These are phyloP conservation scores for Megalopta genalis DNA, from an alignment of 1,140 invertebrate species.

Conservation along the genomic window DNA sequence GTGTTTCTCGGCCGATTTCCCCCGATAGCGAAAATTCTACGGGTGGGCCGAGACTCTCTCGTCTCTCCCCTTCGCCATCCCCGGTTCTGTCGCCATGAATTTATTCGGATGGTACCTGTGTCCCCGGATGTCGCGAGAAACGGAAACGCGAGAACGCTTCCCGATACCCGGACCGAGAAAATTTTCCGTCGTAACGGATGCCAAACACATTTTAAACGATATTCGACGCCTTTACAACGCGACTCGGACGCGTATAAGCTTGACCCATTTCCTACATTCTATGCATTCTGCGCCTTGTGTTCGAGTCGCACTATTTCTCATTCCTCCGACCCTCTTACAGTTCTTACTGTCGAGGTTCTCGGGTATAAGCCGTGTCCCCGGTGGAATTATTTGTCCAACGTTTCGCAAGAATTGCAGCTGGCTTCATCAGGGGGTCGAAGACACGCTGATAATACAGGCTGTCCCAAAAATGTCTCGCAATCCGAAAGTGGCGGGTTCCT, in stretches of 20 bases:
- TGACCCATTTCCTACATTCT: slow-evolving; percentile 49
- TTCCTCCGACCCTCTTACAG: background rate
- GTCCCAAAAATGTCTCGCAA: no score
- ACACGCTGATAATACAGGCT: no score
- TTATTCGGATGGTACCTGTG: slow-evolving; percentile 51
- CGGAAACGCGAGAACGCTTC: slow-evolving; percentile 35
- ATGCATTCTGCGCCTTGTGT: slow-evolving; percentile 1
- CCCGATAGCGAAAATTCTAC: slow-evolving; percentile 48
- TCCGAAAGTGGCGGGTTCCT: no score
- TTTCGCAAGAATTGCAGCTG: no score
- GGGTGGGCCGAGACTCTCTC: slow-evolving; percentile 9
- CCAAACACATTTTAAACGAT: slow-evolving; percentile 46
- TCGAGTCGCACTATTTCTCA: background rate
- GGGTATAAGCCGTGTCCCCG: no score
- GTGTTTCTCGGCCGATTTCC: slow-evolving; percentile 50
- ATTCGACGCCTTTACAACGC: slow-evolving; percentile 52
- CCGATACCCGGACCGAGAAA: slow-evolving; percentile 52
- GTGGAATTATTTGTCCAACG: no score
- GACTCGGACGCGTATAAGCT: slow-evolving; percentile 15
- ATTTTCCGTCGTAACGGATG: slow-evolving; percentile 53
- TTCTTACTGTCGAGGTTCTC: no score
- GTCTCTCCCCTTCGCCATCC: background rate
- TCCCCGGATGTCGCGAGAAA: slow-evolving; percentile 27
- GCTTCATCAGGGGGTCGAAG: no score
- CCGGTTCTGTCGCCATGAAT: slow-evolving; percentile 37